Evolutionary conservation across 2,113 vertebrate species (phyloP).

Genomic region (Spilogale gracilis): DNA sequence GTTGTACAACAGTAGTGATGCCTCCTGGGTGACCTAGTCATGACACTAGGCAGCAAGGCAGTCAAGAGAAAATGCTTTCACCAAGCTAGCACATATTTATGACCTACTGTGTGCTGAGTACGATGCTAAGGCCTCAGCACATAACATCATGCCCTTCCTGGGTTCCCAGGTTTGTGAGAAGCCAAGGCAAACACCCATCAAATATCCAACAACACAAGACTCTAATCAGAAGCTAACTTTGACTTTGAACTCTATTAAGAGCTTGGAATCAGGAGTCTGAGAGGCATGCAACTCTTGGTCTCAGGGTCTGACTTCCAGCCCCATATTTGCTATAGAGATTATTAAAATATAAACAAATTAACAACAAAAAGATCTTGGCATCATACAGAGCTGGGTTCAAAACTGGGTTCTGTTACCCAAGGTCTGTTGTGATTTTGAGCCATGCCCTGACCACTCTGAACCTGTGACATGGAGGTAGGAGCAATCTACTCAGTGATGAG

Average conservation of each 20-base stretch:
- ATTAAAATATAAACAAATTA: neutral
- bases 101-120: neutral
- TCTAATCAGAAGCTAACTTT: neutral
- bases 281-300: neutral
- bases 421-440: neutral
- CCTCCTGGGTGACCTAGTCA: neutral
- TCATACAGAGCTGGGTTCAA: neutral
- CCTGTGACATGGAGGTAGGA: neutral
- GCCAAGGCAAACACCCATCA: neutral
- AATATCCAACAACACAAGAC: neutral
- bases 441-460: neutral
- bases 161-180: neutral
- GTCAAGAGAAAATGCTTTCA: neutral
- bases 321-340: neutral
- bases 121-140: neutral
- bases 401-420: neutral
- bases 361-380: neutral
- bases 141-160: neutral
- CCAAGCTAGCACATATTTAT: neutral
- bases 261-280: neutral
- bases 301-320: neutral
- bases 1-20: neutral
- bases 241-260: neutral
- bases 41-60: neutral
- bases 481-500: neutral